Base-by-base conservation (phyloP, 2,113 vertebrate species). In the Hystrix cristata region DNA sequence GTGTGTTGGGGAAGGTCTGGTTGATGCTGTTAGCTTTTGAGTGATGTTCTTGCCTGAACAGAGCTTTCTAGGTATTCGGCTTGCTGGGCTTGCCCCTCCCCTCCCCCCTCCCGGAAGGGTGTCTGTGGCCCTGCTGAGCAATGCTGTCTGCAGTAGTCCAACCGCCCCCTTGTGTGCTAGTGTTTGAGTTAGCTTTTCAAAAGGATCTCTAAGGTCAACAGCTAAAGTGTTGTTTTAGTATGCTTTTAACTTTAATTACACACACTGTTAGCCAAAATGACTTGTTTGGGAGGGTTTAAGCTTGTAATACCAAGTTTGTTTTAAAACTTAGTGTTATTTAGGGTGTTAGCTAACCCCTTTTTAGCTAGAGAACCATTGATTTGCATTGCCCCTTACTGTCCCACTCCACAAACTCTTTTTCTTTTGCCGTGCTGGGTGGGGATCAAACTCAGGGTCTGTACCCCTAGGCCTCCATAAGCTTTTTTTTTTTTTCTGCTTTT, bases 171-270 rank as follows among this genome's bases (percentile, higher is more conserved):
- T 25, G 1, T 55, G 87, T 14, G 34, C 67, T 76, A 1, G 60
- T 81, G 69, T 92, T 90, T 80, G 43, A 57, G 80, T 84, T 76
- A 94, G 31, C 25, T 79, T 96, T 91, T 72, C 80, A 60, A 51
- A 90, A 94, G 84, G 84, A 90, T 48, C 95, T 90, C 21, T 84
- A 93, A 94, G 96, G 94, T 92, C 97, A 97, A 71, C 65, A 94
- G 81, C 87, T 94, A 25, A 88, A 97, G 94, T 90, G 94, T 96
- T 96, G 71, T 94, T 96, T 95, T 90, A 92, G 96, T 90, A 46
- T 62, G 95, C 92, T 92, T 97, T 97, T 97, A 97, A 95, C 90
- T 96, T 78, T 97, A 97, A 98, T 97, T 93, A 97, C 76, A 91
- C 31, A 25, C 90, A 53, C 31, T 51, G 19, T 91, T 96, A 90